A percentile compares a stretch with the other conserved stretches of the same genome.
phyloP scores from a whole-genome alignment of 1,140 invertebrate species.

The Conus betulinus region DNA sequence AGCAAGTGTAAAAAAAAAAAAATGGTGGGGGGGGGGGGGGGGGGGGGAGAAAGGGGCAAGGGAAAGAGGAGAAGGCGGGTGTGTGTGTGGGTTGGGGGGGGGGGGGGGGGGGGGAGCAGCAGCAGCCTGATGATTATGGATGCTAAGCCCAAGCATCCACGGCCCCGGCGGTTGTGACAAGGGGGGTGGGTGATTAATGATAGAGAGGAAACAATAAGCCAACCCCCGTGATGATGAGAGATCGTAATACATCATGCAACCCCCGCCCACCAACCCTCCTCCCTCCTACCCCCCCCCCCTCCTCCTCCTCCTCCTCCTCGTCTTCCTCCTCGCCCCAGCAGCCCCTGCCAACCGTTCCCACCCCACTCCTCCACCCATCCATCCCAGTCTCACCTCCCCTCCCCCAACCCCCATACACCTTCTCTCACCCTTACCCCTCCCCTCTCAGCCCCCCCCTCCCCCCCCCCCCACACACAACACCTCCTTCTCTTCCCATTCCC shows the following conservation, averaged over 20 bases:
- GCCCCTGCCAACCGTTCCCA: not conserved
- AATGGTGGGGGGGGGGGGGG: too few species aligned
- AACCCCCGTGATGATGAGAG: not conserved
- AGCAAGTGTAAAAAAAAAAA: too few species aligned
- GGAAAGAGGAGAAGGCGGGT: too few species aligned
- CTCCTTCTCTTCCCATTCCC: not conserved
- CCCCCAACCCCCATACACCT: not conserved
- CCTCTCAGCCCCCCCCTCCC: not conserved
- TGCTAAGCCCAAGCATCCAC: not conserved
- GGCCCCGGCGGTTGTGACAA: constrained; percentile 5
- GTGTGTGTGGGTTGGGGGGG: too few species aligned
- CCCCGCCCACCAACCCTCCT: not conserved
- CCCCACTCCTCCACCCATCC: not conserved
- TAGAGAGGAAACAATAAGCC: not conserved
- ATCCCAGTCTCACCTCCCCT: not conserved
- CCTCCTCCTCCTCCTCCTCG: not conserved
- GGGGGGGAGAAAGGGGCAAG: too few species aligned
- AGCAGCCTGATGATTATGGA: not conserved
- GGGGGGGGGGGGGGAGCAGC: not conserved
- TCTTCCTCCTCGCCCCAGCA: not conserved
- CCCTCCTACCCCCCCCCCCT: not conserved
- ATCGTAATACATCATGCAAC: constrained; percentile 3
- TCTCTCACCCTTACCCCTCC: not conserved
- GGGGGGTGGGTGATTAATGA: constrained; percentile 2
- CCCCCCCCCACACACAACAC: not conserved